phyloP scores from a whole-genome alignment of 2,888 invertebrate genomes.

The Megamerina dolium region DNA sequence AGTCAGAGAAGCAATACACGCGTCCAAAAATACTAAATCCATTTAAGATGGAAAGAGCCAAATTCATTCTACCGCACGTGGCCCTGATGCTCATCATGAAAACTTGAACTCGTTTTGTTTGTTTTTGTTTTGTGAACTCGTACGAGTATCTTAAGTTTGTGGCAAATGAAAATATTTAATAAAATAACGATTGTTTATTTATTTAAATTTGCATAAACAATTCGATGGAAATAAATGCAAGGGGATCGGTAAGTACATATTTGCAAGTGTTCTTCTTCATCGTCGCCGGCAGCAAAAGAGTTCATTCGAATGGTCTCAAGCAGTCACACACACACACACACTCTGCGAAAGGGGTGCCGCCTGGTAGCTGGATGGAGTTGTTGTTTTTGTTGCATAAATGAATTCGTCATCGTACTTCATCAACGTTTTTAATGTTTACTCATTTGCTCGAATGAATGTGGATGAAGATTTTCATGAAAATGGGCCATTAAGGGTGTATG shows the following conservation, averaged over 20 bases:
- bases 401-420: conserved; percentile 20
- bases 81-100: no score
- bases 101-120: background rate
- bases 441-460: conserved; percentile 14
- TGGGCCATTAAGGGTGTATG: no score
- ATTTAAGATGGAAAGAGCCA: no score
- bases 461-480: no score
- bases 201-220: conserved; percentile 42
- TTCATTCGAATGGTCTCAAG: background rate
- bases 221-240: conserved; percentile 40
- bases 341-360: no score
- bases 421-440: conserved; percentile 25
- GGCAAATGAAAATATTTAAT: background rate
- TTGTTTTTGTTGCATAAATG: conserved; percentile 12
- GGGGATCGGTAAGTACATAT: no score
- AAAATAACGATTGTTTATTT: conserved; percentile 42
- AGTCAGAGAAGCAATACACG: no score
- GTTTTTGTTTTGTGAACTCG: background rate
- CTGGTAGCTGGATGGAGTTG: no score
- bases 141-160: background rate
- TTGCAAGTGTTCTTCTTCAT: background rate
- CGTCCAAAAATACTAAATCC: no score
- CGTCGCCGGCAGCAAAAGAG: background rate
- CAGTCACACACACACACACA: background rate
- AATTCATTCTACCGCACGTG: no score